Percentiles rank a stretch among this genome's conserved stretches.
Evolutionary conservation across 2,888 invertebrate species (phyloP).

Genomic region (Chaetogeoica ovagalla): DNA sequence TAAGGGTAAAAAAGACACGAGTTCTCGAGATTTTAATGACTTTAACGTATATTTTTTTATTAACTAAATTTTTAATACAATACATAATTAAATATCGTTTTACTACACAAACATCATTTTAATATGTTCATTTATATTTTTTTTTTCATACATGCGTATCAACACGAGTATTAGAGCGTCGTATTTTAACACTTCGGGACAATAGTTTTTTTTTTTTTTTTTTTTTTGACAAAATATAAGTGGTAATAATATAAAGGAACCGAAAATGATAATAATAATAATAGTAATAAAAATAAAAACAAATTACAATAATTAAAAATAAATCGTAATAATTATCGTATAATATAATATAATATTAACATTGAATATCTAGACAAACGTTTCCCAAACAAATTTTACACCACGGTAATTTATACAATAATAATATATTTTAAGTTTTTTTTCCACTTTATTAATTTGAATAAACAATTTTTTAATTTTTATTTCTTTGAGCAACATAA

Average conservation of each 20-base stretch:
- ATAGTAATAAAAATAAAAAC: constrained; percentile 26
- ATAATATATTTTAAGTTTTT: constrained; percentile 39
- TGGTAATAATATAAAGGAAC: constrained; percentile 44
- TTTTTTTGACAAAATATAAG: constrained; percentile 30
- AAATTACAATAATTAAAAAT: constrained; percentile 12
- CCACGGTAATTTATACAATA: constrained; percentile 25
- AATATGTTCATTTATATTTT: constrained; percentile 38
- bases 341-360: constrained; percentile 37
- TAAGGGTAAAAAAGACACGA: not conserved
- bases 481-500: constrained; percentile 48
- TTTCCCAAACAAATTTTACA: constrained; percentile 36
- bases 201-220: constrained; percentile 38
- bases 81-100: constrained; percentile 51
- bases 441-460: constrained; percentile 33
- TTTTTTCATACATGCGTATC: constrained; percentile 27
- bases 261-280: constrained; percentile 46
- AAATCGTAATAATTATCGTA: not conserved
- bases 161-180: constrained; percentile 22
- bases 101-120: constrained; percentile 52
- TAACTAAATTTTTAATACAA: constrained; percentile 52
- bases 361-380: constrained; percentile 41
- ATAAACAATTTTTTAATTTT: not conserved
- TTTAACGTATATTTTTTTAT: constrained; percentile 50
- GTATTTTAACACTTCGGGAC: constrained; percentile 46
- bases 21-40: constrained; percentile 20